A percentile compares a stretch with the other conserved stretches of the same genome.
Evolutionary conservation across 2,888 invertebrate genomes (phyloP).

Genomic region (Cephus pygmeus): DNA sequence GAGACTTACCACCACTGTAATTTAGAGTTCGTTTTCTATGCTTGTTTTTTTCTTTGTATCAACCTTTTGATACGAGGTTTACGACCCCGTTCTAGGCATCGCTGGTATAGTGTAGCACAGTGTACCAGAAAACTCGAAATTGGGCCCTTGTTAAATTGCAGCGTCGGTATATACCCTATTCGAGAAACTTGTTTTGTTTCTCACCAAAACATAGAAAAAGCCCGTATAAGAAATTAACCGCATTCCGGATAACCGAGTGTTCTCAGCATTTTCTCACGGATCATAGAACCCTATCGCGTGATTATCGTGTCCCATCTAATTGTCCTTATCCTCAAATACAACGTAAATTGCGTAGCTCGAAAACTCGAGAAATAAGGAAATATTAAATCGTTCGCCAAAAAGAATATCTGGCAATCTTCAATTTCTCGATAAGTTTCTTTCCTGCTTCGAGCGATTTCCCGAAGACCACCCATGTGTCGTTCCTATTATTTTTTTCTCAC

Average conservation of each 20-base stretch:
- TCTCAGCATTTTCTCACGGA: not conserved
- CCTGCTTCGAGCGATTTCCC: not conserved
- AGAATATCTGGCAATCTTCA: not conserved
- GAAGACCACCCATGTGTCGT: too few relatives aligned
- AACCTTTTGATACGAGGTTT: not conserved
- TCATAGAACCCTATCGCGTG: not conserved
- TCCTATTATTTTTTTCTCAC: too few relatives aligned
- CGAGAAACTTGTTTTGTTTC: not conserved
- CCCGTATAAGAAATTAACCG: not conserved
- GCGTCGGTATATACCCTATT: not conserved
- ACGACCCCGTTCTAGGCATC: not conserved
- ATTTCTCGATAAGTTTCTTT: not conserved
- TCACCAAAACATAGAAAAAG: not conserved
- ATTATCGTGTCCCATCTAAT: not conserved
- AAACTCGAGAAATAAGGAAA: not conserved
- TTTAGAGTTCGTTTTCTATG: not conserved
- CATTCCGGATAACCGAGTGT: not conserved
- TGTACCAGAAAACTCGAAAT: not conserved
- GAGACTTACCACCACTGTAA: not conserved
- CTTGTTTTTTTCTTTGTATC: not conserved
- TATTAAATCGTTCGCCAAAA: not conserved
- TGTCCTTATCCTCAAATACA: not conserved
- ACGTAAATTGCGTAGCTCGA: not conserved
- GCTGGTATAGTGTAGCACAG: not conserved
- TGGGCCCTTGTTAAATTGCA: not conserved